A percentile compares a stretch with the other conserved stretches of the same genome.
phyloP scores from a whole-genome alignment of 2,113 vertebrate species.

The Galeopterus variegatus region DNA sequence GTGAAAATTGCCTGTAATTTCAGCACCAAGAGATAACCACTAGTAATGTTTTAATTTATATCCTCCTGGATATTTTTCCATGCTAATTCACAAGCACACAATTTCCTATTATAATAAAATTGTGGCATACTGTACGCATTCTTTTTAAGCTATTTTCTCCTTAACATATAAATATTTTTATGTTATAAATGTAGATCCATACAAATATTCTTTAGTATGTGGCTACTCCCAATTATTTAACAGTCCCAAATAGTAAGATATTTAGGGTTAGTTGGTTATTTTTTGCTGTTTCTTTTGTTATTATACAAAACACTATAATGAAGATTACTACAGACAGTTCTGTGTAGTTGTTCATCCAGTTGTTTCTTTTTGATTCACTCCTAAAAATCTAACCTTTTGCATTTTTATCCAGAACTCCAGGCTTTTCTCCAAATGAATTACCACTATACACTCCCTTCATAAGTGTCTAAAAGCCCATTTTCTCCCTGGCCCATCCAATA shows the following conservation, averaged over 20 bases:
- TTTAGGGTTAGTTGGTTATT: background rate
- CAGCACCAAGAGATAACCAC: background rate
- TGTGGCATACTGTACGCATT: background rate
- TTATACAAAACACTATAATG: background rate
- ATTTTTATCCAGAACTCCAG: background rate
- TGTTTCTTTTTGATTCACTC: background rate
- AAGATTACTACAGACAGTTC: background rate
- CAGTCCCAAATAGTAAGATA: background rate
- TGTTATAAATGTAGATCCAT: background rate
- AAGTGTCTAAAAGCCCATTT: background rate
- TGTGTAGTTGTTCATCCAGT: background rate
- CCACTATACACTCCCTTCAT: background rate
- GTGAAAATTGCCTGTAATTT: background rate
- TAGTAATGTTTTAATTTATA: background rate
- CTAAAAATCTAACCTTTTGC: background rate
- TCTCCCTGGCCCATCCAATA: background rate
- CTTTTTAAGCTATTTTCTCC: slow-evolving; percentile 6
- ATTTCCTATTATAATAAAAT: slow-evolving; percentile 46
- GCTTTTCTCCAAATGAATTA: background rate
- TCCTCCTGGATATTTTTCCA: background rate
- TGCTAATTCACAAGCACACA: background rate
- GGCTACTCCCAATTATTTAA: background rate
- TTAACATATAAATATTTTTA: background rate
- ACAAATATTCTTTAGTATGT: background rate
- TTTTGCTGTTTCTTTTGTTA: background rate